These are phyloP conservation scores for Varanus komodoensis DNA, from an alignment of 2,113 vertebrate species.

Conservation along the genomic window DNA sequence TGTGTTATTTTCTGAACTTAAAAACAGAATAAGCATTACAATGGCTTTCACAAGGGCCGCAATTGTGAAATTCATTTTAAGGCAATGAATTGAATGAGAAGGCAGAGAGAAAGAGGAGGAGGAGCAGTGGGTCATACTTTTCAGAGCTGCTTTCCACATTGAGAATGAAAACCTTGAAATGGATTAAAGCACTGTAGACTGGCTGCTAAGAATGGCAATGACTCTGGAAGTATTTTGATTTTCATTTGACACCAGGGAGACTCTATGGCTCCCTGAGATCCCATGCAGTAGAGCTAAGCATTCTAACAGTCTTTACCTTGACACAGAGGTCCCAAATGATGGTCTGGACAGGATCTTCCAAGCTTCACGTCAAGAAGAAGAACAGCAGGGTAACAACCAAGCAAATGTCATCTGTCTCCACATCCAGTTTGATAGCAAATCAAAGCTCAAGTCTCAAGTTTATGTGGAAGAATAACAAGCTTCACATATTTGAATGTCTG, in stretches of 20 bases:
- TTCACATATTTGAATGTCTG: slow-evolving; percentile 56
- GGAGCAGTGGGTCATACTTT: slow-evolving; percentile 54
- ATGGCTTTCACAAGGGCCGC: slow-evolving; percentile 66
- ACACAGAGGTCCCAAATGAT: not conserved
- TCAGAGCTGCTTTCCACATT: slow-evolving; percentile 51
- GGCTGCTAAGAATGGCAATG: not conserved
- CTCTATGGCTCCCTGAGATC: slow-evolving; percentile 7
- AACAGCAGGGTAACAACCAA: slow-evolving; percentile 39
- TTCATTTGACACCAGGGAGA: slow-evolving; percentile 34
- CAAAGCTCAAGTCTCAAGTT: slow-evolving; percentile 15
- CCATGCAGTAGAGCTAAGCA: slow-evolving; percentile 22
- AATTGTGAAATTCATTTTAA: slow-evolving; percentile 37
- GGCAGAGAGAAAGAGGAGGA: slow-evolving; percentile 56
- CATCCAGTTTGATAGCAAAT: slow-evolving; percentile 34
- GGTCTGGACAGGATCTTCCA: slow-evolving; percentile 29
- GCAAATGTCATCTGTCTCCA: slow-evolving; percentile 29
- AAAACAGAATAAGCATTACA: slow-evolving; percentile 64
- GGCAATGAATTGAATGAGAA: slow-evolving; percentile 55
- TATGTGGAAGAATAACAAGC: slow-evolving; percentile 19
- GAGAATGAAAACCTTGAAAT: slow-evolving; percentile 48
- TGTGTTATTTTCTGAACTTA: slow-evolving; percentile 56
- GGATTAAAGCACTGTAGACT: slow-evolving; percentile 36
- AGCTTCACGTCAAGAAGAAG: slow-evolving; percentile 43
- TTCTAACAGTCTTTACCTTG: slow-evolving; percentile 2
- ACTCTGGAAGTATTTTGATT: slow-evolving; percentile 11